Evolutionary conservation across 2,797 vertebrate species (phyloP).

Genomic region (Capromys pilorides): DNA sequence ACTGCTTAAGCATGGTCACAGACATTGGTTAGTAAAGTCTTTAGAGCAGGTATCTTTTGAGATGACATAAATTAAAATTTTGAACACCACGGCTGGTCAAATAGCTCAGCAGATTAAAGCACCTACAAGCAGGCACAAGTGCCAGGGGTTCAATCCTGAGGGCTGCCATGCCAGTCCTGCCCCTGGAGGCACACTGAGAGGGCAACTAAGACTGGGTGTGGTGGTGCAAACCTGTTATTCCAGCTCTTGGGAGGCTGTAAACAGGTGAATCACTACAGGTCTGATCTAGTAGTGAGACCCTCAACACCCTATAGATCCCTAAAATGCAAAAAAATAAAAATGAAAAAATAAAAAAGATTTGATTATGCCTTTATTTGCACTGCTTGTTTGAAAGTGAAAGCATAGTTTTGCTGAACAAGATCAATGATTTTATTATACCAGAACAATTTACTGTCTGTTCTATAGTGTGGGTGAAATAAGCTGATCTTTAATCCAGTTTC

Average conservation of each 20-base stretch:
- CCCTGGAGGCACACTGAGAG: no score
- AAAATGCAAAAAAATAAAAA: no score
- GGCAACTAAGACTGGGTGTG: no score
- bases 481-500: conserved; percentile 56
- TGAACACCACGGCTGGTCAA: not conserved
- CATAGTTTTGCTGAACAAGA: conserved; percentile 55
- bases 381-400: conserved; percentile 57
- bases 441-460: conserved; percentile 70
- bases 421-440: conserved; percentile 50
- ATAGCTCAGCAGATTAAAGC: no score
- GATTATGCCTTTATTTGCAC: not conserved
- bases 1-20: not conserved
- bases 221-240: no score
- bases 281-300: no score
- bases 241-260: no score
- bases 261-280: no score
- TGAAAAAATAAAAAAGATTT: conserved; percentile 31
- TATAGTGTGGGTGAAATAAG: conserved; percentile 53
- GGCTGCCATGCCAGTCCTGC: no score
- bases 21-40: not conserved
- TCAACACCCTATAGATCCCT: no score
- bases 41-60: conserved; percentile 4
- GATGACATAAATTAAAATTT: conserved; percentile 26
- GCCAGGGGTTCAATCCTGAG: no score
- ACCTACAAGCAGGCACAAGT: no score